Conservation (phyloP, 2,113 vertebrate genomes). For the Campylomormyrus tamandua region DNA sequence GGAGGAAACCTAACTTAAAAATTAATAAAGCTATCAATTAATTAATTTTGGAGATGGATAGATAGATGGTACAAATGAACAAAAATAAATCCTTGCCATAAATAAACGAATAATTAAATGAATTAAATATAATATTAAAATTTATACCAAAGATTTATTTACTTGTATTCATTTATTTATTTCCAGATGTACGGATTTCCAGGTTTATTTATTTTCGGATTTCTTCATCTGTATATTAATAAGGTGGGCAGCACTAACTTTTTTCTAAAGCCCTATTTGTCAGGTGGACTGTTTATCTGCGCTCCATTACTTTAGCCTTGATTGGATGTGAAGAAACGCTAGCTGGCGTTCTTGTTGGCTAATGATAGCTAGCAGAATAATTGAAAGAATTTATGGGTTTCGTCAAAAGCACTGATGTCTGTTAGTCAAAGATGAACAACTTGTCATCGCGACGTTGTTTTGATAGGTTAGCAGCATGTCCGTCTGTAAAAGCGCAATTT, state of each 20-base stretch:
- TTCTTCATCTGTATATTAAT: background rate
- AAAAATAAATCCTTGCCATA: background rate
- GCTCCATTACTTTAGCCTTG: background rate
- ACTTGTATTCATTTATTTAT: background rate
- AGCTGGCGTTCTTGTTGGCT: background rate
- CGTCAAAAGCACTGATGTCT: background rate
- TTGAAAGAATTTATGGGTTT: background rate
- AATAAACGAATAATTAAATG: background rate
- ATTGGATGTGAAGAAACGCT: background rate
- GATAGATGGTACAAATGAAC: background rate
- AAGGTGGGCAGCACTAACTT: background rate
- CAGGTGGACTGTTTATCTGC: background rate
- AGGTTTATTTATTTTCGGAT: background rate
- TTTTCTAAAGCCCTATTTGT: background rate
- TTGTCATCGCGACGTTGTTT: background rate
- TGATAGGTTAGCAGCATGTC: background rate
- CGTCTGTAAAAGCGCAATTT: background rate
- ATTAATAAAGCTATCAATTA: background rate
- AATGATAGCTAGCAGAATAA: background rate
- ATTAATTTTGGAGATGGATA: background rate
- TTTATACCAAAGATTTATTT: background rate
- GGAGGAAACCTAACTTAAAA: background rate
- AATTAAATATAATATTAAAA: background rate
- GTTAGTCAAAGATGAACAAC: background rate
- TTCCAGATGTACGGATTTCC: background rate